Evolutionary conservation across 2,888 invertebrate species (phyloP).

Genomic region (Meganola albula): DNA sequence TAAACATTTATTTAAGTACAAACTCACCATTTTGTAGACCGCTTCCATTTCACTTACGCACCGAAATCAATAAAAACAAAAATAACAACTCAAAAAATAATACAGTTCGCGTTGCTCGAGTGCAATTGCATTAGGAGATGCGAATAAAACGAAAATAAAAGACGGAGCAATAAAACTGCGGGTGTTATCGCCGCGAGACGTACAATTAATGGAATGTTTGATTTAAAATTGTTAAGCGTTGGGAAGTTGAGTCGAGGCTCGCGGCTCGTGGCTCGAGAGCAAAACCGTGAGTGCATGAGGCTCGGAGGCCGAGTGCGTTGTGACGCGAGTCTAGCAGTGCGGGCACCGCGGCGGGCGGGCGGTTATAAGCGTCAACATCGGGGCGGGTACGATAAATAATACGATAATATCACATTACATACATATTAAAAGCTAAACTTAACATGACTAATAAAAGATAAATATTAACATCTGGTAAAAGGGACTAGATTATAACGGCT

Average conservation of each 20-base stretch:
- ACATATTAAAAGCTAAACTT: conserved; percentile 61
- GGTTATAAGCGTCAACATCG: conserved; percentile 44
- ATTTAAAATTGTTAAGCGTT: conserved; percentile 45
- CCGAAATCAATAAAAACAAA: conserved; percentile 59
- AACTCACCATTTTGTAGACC: conserved; percentile 56
- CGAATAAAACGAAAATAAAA: conserved; percentile 68
- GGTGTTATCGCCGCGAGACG: conserved; percentile 62
- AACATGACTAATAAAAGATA: conserved; percentile 52
- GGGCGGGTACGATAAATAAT: conserved; percentile 57
- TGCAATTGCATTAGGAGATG: conserved; percentile 71
- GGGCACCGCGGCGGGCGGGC: conserved; percentile 43
- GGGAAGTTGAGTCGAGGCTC: conserved; percentile 19
- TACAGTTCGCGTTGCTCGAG: conserved; percentile 61
- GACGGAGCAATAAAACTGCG: conserved; percentile 58
- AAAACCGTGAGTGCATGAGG: conserved; percentile 12
- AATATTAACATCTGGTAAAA: conserved; percentile 55
- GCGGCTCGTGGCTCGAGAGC: conserved; percentile 20
- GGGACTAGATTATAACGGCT: too few species aligned
- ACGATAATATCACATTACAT: conserved; percentile 61
- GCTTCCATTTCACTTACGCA: conserved; percentile 59
- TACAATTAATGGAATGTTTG: conserved; percentile 68
- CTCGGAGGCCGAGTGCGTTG: conserved; percentile 6
- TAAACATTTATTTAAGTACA: too few species aligned
- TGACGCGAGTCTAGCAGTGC: conserved; percentile 17
- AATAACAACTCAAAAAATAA: conserved; percentile 55